These are phyloP conservation scores for Paramuricea clavata DNA, from an alignment of 92 coral and sea anemone genomes.

Conservation along the genomic window DNA sequence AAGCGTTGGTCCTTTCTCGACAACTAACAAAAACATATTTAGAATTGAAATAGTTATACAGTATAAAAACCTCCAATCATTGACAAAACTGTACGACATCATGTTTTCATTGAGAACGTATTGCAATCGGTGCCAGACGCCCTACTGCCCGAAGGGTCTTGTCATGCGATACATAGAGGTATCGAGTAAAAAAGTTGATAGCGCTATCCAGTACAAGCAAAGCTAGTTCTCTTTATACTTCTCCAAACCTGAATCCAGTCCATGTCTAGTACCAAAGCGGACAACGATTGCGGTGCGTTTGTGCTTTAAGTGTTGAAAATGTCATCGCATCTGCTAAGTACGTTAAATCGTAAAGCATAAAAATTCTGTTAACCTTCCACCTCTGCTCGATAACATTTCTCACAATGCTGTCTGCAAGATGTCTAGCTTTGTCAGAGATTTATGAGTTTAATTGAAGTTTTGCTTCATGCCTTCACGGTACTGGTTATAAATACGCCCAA, in stretches of 20 bases:
- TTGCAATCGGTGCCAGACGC: no score
- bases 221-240: no score
- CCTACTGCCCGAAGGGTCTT: no score
- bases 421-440: neutral
- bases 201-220: no score
- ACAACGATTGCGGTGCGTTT: neutral
- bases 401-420: slow-evolving; percentile 14
- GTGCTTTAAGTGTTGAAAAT: slow-evolving; percentile 7
- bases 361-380: slow-evolving; percentile 29
- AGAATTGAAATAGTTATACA: no score
- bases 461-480: neutral
- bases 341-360: neutral
- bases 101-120: no score
- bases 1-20: no score
- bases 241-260: slow-evolving; percentile 7
- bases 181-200: no score
- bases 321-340: slow-evolving; percentile 5
- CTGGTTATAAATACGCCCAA: slow-evolving; percentile 30
- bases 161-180: no score
- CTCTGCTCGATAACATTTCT: slow-evolving; percentile 37
- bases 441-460: slow-evolving; percentile 38
- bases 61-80: no score
- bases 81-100: no score
- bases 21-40: no score
- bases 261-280: neutral